These are phyloP conservation scores for Xylocopa sonorina DNA, from an alignment of 1,140 invertebrate species.

Conservation along the genomic window DNA sequence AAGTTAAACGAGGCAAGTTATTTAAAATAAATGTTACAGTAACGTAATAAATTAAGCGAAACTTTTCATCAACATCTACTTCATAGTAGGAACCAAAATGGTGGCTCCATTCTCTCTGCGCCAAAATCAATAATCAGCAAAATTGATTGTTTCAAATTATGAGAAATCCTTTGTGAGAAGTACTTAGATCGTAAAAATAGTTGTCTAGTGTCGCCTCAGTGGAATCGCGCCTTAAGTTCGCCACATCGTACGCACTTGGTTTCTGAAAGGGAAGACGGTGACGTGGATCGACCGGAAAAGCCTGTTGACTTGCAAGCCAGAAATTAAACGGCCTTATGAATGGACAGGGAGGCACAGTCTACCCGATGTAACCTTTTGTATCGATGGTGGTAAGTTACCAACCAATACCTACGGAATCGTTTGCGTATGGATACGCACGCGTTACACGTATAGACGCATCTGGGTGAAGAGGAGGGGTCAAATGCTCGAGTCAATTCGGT, in stretches of 20 bases:
- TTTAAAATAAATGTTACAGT: no score
- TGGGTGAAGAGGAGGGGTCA: conserved; percentile 65
- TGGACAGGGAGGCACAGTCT: conserved; percentile 57
- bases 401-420: conserved; percentile 10
- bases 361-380: conserved; percentile 40
- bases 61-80: no score
- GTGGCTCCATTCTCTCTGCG: no score
- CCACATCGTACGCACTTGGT: no score
- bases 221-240: not conserved
- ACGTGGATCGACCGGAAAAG: conserved; percentile 66
- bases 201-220: no score
- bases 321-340: conserved; percentile 74
- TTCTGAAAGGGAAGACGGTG: conserved; percentile 1
- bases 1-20: no score
- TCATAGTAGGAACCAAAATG: no score
- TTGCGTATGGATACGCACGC: conserved; percentile 3
- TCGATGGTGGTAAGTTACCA: conserved; percentile 34
- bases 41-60: no score
- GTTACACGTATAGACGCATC: conserved; percentile 29
- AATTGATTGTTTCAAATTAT: no score
- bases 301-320: conserved; percentile 67
- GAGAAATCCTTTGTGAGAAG: no score
- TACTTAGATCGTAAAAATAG: no score
- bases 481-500: conserved; percentile 77
- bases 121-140: no score